phyloP scores from a whole-genome alignment of 2,888 invertebrate genomes.

The Machimus atricapillus region DNA sequence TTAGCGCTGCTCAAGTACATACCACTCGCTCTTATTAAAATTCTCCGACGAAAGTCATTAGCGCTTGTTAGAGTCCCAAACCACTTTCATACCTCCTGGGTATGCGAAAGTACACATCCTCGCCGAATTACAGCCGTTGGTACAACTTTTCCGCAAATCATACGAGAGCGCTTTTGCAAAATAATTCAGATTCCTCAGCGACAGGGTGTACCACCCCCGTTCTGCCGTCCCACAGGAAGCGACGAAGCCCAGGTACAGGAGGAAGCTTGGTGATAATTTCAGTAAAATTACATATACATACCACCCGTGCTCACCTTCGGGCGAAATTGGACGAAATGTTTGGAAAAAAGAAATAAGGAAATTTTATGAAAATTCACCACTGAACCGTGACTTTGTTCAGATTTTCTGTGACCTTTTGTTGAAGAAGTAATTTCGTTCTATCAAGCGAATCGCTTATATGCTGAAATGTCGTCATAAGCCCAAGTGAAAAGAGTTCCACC shows the following conservation, averaged over 20 bases:
- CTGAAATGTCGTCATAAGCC: neutral
- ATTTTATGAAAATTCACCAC: neutral
- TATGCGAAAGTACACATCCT: neutral
- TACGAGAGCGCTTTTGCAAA: neutral
- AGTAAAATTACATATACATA: neutral
- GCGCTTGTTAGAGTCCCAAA: neutral
- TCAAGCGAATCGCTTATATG: neutral
- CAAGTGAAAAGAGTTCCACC: neutral
- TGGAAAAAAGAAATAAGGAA: neutral
- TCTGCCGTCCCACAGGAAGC: neutral
- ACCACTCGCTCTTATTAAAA: too few species aligned
- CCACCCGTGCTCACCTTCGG: neutral
- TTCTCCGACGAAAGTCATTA: neutral
- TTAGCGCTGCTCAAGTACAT: too few species aligned
- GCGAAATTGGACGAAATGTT: neutral
- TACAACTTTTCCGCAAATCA: neutral
- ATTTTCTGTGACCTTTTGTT: neutral
- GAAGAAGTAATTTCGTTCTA: neutral
- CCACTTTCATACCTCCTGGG: neutral
- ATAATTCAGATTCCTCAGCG: neutral
- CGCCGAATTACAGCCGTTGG: neutral
- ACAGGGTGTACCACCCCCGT: neutral
- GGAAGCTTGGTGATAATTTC: neutral
- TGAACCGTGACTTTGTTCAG: neutral
- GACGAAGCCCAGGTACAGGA: neutral